Evolutionary conservation across 2,888 invertebrate genomes (phyloP), one percentile per base, ranked within the genome.

Genomic region (Habroteleia sp.): DNA sequence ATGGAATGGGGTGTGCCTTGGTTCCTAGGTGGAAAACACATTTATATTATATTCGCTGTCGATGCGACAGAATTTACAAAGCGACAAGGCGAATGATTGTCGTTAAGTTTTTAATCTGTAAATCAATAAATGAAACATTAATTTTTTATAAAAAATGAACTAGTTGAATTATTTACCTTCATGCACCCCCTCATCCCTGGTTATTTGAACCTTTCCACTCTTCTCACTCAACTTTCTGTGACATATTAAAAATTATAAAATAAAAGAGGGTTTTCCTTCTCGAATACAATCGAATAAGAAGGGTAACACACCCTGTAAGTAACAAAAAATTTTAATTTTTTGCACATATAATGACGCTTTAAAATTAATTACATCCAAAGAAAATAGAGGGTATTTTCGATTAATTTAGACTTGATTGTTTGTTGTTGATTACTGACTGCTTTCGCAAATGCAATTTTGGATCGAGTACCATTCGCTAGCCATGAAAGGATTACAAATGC

Each of bases 81-180:
- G n/a, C 35, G 52, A 13, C 41, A 42, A 27, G 8, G 33, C 60
- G 56, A 60, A 68, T 23, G 7, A 54, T 58, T 78, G 79, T 83
- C 80, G 81, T 82, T 79, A 82, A 81, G 81, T 84, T 84, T 84
- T 84, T 82, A 85, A 82, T 81, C 80, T 85, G 82, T 85, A 83
- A 82, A 81, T 78, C 78, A 84, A 84, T 84, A 82, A 86, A 85
- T 82, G 79, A 84, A 82, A 77, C 73, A 77, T 85, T 85, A 84
- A 85, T 85, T 86, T 86, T 85, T 82, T 83, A 79, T 82, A 77
- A 78, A 78, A 44, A 46, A 23, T 27, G 3, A 7, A 20, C 5
- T 20, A n/a, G n/a, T n/a, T n/a, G n/a, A n/a, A n/a, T 20, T 20
- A n/a, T 5, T n/a, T 29, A n/a, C 5, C 5, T 20, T 5, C n/a